Evolutionary conservation across 2,797 vertebrate genomes (phyloP), one percentile per base, ranked within the genome.

Genomic region (Manis javanica): DNA sequence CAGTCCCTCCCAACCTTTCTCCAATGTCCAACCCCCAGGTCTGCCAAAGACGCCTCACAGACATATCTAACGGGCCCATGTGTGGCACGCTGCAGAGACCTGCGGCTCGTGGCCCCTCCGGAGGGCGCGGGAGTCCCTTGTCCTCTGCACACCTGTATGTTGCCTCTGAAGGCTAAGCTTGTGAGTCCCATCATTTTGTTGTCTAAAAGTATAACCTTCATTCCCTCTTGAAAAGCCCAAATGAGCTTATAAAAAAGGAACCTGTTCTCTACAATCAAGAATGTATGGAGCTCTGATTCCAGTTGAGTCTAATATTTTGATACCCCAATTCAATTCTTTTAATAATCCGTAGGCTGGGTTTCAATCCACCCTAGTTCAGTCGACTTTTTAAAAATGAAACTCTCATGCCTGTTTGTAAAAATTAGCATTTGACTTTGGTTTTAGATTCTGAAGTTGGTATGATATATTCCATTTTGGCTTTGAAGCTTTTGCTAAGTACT

Each of bases 321-420:
- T 95, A 93, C 69, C 49, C 37, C 68, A 34, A 64, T 91, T 97
- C 77, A 66, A 95, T 92, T 92, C 85, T 94, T 96, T 95, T 91
- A 95, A 96, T 96, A 96, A 96, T 95, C 37, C 53, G 92, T 86
- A 74, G 77, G 57, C 91, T 49, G 23, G 21, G 59, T 96, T 96
- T 94, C 91, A 95, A 94, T 57, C 68, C 39, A 57, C 90, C 61
- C 90, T 71, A 90, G 63, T 94, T 96, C 78, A 84, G 89, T 95
- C 7, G 3, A 72, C 69, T 94, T 90, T 90, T 51, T 42, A 91
- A 84, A 97, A 91, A 91, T 31, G 53, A 96, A 94, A 96, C 69
- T 91, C 84, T 82, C 71, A 88, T 91, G 75, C 3, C 68, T 97
- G 87, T 96, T 86, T 92, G 51, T 92, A 95, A 88, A 92, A 92